Percentiles rank a stretch among this genome's conserved stretches.
These are phyloP conservation scores for Zaprionus nigranus DNA, from an alignment of 1,140 invertebrate genomes.

Conservation along the genomic window DNA sequence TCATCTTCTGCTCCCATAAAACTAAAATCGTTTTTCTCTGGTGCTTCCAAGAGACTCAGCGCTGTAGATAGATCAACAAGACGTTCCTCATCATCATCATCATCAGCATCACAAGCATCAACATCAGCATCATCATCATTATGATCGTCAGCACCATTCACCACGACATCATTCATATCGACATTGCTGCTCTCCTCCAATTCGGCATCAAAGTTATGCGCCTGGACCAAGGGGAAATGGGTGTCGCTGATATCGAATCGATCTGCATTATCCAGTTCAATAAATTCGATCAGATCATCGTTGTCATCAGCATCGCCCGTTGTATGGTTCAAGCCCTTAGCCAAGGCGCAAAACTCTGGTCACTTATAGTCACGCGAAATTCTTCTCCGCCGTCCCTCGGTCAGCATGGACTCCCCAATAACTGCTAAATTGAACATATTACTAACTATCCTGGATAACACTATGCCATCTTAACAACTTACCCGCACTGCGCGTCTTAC, in stretches of 20 bases:
- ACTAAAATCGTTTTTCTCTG: constrained; percentile 22
- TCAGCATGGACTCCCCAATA: constrained; percentile 76
- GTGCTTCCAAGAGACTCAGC: constrained; percentile 33
- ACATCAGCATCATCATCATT: constrained; percentile 21
- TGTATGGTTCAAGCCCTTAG: constrained; percentile 70
- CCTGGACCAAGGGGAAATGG: constrained; percentile 76
- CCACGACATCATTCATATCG: too few species aligned
- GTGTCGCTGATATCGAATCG: constrained; percentile 55
- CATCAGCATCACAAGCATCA: constrained; percentile 9
- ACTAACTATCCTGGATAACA: too few species aligned
- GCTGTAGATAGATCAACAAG: constrained; percentile 40
- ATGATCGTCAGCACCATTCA: constrained; percentile 31
- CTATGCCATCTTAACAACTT: constrained; percentile 22
- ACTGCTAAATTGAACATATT: constrained; percentile 44
- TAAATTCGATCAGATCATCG: constrained; percentile 64
- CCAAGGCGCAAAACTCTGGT: constrained; percentile 85
- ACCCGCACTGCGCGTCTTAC: constrained; percentile 89
- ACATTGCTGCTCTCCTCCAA: constrained; percentile 22
- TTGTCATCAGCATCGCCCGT: constrained; percentile 60
- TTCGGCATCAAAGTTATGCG: constrained; percentile 64
- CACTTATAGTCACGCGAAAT: constrained; percentile 87
- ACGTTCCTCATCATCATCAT: constrained; percentile 18
- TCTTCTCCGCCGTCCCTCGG: constrained; percentile 84
- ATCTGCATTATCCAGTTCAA: constrained; percentile 59
- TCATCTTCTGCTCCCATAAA: constrained; percentile 42